Evolutionary conservation across 2,797 vertebrate genomes (phyloP).

Genomic region (Sibirionetta formosa): DNA sequence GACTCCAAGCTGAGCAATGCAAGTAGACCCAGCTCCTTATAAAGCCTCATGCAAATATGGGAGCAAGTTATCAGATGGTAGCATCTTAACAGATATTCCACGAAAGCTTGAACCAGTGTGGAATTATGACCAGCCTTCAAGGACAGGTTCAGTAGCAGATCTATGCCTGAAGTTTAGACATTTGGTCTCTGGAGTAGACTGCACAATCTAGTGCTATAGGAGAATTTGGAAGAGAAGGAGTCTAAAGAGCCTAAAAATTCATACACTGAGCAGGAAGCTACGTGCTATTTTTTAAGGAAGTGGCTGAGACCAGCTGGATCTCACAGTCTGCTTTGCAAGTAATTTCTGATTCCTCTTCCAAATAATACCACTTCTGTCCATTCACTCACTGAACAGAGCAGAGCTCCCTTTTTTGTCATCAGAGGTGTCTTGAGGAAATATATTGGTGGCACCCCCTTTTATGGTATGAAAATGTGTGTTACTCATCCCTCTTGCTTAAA

Average conservation of each 20-base stretch:
- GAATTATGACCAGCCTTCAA: background rate
- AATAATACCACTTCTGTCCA: background rate
- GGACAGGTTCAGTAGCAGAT: background rate
- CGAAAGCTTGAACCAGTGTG: background rate
- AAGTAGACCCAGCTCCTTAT: background rate
- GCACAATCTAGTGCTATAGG: background rate
- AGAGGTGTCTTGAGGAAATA: background rate
- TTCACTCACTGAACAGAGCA: background rate
- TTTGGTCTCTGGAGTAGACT: background rate
- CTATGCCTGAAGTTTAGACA: background rate
- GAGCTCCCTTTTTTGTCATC: background rate
- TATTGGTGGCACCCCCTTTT: constrained; percentile 3
- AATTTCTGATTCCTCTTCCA: background rate
- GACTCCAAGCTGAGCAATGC: background rate
- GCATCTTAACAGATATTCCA: background rate
- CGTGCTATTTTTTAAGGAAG: background rate
- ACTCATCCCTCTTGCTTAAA: constrained; percentile 29
- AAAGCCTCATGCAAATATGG: background rate
- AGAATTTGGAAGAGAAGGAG: background rate
- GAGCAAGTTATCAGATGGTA: background rate
- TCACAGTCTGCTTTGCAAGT: background rate
- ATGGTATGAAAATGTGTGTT: constrained; percentile 26
- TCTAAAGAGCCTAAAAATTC: background rate
- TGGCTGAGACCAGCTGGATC: background rate
- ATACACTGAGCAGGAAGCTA: background rate